Percentiles rank a stretch among this genome's conserved stretches.
These are phyloP conservation scores for Epinephelus cyanopodus DNA, from an alignment of 2,113 vertebrate species.

Conservation along the genomic window DNA sequence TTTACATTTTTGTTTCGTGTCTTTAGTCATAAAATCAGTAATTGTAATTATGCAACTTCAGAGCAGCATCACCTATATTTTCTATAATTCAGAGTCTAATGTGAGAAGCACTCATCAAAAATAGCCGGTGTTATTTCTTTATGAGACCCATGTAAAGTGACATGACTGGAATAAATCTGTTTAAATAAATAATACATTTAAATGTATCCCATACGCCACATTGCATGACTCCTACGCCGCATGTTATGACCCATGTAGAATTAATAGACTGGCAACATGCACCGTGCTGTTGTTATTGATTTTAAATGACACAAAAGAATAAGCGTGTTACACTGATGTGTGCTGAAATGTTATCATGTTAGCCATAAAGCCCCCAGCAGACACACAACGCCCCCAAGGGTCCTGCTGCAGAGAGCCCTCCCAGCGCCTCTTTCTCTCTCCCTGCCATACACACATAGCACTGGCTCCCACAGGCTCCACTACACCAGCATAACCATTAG, in stretches of 20 bases:
- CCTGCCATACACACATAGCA: slow-evolving; percentile 25
- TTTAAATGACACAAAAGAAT: slow-evolving; percentile 50
- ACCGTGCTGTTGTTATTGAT: slow-evolving; percentile 52
- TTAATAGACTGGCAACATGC: slow-evolving; percentile 43
- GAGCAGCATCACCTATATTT: background rate
- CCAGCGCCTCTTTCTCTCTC: background rate
- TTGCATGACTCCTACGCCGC: slow-evolving; percentile 9
- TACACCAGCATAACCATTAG: slow-evolving; percentile 55
- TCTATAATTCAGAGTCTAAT: background rate
- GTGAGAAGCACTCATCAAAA: background rate
- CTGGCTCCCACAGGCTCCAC: slow-evolving; percentile 41
- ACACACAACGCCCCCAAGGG: background rate
- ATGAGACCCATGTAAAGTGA: background rate
- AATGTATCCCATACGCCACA: background rate
- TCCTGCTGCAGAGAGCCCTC: slow-evolving; percentile 31
- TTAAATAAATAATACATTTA: slow-evolving; percentile 27
- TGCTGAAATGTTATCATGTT: slow-evolving; percentile 53
- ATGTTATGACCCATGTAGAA: slow-evolving; percentile 30
- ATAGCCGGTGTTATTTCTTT: background rate
- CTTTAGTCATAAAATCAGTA: background rate
- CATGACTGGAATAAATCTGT: background rate
- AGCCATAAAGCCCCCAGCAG: slow-evolving; percentile 30
- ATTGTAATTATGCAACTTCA: background rate
- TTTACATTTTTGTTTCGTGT: too few species aligned
- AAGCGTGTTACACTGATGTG: slow-evolving; percentile 37